These are phyloP conservation scores for Lordiphosa mommai DNA, from an alignment of 1,140 invertebrate species.

Conservation along the genomic window DNA sequence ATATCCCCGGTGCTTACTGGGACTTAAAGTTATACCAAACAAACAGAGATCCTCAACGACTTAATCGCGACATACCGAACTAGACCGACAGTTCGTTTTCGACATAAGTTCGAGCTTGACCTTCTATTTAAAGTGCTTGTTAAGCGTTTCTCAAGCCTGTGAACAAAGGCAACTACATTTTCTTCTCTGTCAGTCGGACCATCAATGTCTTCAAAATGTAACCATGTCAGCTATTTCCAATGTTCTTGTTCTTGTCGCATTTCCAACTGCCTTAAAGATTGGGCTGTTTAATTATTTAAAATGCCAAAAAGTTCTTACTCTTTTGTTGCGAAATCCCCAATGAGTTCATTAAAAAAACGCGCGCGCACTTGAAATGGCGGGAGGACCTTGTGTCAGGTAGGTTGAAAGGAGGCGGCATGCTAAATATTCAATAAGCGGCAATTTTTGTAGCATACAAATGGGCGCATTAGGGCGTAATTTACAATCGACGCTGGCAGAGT, in stretches of 20 bases:
- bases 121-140: no score
- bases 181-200: constrained; percentile 38
- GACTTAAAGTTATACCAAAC: no score
- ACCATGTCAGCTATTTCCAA: no score
- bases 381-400: constrained; percentile 8
- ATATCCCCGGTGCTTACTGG: no score
- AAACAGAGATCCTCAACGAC: no score
- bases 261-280: constrained; percentile 5
- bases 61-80: no score
- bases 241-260: no score
- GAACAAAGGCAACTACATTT: constrained; percentile 41
- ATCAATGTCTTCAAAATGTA: not conserved
- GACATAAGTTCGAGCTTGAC: no score
- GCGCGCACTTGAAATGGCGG: not conserved
- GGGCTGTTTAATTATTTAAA: constrained; percentile 71
- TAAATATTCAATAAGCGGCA: constrained; percentile 78
- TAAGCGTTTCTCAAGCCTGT: no score
- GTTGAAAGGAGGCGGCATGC: constrained; percentile 25
- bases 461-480: constrained; percentile 76
- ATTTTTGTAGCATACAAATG: constrained; percentile 78
- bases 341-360: constrained; percentile 66
- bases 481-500: constrained; percentile 54
- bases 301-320: constrained; percentile 44
- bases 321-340: constrained; percentile 55
- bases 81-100: no score